Base-by-base conservation (phyloP, 2,888 invertebrate species). In the Drosophila ustulata region DNA sequence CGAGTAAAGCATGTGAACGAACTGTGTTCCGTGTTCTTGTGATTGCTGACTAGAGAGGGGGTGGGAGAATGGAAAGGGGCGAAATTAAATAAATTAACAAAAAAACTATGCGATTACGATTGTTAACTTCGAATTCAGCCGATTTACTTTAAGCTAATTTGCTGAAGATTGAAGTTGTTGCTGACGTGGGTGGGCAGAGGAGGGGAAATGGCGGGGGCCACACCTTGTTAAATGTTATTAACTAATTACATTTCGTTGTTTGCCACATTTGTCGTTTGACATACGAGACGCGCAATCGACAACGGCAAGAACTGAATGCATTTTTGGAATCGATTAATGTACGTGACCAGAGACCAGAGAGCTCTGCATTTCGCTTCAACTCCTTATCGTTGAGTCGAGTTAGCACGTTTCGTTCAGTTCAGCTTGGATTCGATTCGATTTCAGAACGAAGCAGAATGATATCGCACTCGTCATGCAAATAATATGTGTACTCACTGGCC, bases 191-290 rank as follows among this genome's bases (percentile, higher is more conserved):
- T 3, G 26, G n/a, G 37, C 9, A 28, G 53, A 30, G 41, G 25
- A 4, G 55, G 3, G 39, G 18, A 18, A 18, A 18, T 18, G 18
- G 18, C 18, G 18, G 18, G 18, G 34, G 71, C 75, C 89, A 88
- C 89, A 88, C 83, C 89, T 84, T 75, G 47, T 71, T 75, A 78
- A 67, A 61, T 63, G 70, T 83, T 87, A 70, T 89, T 89, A 87
- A 87, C 89, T 89, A 86, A 89, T 86, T 89, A 89, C 90, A 76
- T 89, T 90, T 86, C 56, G 88, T 51, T 89, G 85, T 88, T 88
- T 64, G 51, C 43, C 56, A 50, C 30, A 6, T 63, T 59, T 58
- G 64, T 32, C 59, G 47, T 66, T 73, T 66, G 83, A 53, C 72
- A 80, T 86, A 82, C 84, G 89, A 89, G 87, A 71, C 73, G 83